phyloP scores from a whole-genome alignment of 2,797 vertebrate genomes.

The Cossypha dichroa region DNA sequence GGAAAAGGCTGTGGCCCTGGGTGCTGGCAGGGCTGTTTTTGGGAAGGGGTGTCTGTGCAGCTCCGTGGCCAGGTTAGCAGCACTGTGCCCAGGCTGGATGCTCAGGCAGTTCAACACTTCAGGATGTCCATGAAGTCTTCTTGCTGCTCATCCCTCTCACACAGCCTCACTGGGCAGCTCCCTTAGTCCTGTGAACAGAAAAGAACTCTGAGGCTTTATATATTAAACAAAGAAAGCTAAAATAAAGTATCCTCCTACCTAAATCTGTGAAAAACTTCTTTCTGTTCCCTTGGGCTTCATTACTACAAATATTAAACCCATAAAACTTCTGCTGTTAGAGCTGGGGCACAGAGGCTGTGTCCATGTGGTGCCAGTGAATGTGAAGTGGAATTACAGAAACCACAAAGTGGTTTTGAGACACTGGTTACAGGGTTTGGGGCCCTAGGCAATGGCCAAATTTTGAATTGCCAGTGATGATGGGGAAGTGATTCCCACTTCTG shows the following conservation, averaged over 20 bases:
- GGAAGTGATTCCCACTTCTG: neutral
- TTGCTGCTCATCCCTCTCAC: neutral
- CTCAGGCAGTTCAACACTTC: neutral
- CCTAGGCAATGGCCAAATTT: neutral
- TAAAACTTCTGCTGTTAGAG: conserved; percentile 3
- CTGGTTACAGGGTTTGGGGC: neutral
- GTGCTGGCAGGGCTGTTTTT: neutral
- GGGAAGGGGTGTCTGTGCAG: neutral
- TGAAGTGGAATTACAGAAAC: neutral
- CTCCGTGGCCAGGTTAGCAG: neutral
- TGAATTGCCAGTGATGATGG: neutral
- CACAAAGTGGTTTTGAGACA: neutral
- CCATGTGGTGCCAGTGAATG: accelerated
- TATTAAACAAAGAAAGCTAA: neutral
- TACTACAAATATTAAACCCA: conserved; percentile 21
- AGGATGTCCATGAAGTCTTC: accelerated
- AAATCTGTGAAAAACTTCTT: neutral
- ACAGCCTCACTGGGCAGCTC: neutral
- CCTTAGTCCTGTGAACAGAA: neutral
- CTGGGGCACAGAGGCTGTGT: neutral
- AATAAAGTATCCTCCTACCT: neutral
- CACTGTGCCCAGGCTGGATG: neutral
- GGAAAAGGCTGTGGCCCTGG: accelerated
- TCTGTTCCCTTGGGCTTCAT: neutral
- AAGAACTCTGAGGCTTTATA: neutral